phyloP scores from a whole-genome alignment of 2,113 vertebrate genomes.

The Brachypteracias leptosomus region DNA sequence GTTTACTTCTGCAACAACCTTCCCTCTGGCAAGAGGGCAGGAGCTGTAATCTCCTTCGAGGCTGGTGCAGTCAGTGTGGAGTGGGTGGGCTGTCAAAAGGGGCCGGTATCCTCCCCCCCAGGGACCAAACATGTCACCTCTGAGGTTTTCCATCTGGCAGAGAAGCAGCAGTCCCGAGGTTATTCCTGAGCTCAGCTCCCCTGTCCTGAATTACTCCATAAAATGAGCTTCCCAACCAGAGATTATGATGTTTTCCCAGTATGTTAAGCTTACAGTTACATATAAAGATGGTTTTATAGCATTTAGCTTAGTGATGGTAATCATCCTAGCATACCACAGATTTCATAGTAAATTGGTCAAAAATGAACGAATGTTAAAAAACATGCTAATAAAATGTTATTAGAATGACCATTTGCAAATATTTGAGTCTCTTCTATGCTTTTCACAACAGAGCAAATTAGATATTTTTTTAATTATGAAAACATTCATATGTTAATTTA shows the following conservation, averaged over 20 bases:
- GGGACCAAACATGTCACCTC: background rate
- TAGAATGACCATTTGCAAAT: background rate
- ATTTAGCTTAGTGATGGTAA: background rate
- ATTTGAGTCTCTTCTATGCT: background rate
- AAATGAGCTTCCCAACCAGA: background rate
- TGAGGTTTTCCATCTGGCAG: constrained; percentile 5
- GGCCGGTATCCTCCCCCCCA: background rate
- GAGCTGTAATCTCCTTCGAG: background rate
- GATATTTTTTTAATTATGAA: background rate
- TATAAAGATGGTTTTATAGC: background rate
- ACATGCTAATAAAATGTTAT: background rate
- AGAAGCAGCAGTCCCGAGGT: background rate
- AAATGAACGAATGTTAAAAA: background rate
- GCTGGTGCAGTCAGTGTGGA: background rate
- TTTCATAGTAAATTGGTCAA: background rate
- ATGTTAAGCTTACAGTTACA: background rate
- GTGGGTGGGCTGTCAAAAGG: background rate
- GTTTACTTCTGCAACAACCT: background rate
- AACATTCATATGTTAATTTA: background rate
- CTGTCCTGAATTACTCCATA: background rate
- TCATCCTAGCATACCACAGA: background rate
- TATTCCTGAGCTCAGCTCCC: background rate
- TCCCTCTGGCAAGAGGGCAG: background rate
- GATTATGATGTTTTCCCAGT: background rate
- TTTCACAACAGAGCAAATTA: background rate